A percentile compares a stretch with the other conserved stretches of the same genome.
Evolutionary conservation across 2,888 invertebrate genomes (phyloP).

Genomic region (Rotaria sp.): DNA sequence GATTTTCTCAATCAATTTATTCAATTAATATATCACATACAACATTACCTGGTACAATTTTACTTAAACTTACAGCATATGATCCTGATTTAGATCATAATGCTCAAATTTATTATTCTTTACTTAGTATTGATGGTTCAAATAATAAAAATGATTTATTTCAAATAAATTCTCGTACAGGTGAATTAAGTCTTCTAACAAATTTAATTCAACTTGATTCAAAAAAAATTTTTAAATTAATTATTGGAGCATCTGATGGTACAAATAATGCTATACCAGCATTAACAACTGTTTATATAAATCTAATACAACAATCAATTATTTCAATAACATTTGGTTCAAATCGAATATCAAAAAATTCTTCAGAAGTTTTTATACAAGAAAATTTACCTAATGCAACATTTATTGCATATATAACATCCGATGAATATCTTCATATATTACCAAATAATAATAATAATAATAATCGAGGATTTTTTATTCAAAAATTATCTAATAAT

Average conservation of each 20-base stretch:
- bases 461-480: neutral
- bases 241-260: neutral
- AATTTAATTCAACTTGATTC: neutral
- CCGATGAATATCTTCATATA: neutral
- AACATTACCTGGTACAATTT: neutral
- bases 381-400: constrained; percentile 25
- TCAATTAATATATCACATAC: neutral
- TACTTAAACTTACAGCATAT: neutral
- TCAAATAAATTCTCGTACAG: neutral
- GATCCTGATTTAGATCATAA: constrained; percentile 7
- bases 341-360: neutral
- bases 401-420: constrained; percentile 27
- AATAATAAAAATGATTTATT: neutral
- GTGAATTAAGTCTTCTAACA: neutral
- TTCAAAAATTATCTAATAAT: neutral
- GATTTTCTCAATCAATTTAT: constrained; percentile 18
- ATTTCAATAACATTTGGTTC: constrained; percentile 26
- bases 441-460: neutral
- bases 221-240: neutral
- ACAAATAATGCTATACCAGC: neutral
- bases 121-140: neutral
- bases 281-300: neutral
- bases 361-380: neutral
- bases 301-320: neutral
- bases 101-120: constrained; percentile 5